Evolutionary conservation across 2,113 vertebrate genomes (phyloP), one percentile per base, ranked within the genome.

Genomic region (Bungarus multicinctus): DNA sequence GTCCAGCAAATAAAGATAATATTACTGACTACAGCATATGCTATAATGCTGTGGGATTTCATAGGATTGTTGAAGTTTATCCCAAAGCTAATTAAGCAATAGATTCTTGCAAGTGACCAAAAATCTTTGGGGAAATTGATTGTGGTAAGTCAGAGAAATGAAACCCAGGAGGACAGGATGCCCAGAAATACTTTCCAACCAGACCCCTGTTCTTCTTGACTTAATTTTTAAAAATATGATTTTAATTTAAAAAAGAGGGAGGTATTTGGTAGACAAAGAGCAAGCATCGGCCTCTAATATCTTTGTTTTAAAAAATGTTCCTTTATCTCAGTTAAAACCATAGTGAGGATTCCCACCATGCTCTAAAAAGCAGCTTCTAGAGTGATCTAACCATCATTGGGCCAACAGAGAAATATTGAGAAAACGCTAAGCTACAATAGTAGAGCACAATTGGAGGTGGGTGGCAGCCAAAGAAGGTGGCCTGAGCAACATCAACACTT

Each of bases 61-160:
- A 94, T 90, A n/a, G 89, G 94, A 95, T 90, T 2, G 2, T n/a
- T 0, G 0, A 25, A 50, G 9, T 20, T 3, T 4, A 3, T 0
- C 9, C 69, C 0, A 0, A 0, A 0, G 1, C 16, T 0, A 91
- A 91, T 0, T 93, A 95, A 52, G 34, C 0, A 0, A 0, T 94
- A 94, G 55, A 2, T 96, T 47, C 89, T 81, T 81, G 69, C 69
- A 39, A 81, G 69, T 81, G 69, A 81, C 69, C 69, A 39, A 81
- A 22, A 81, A 81, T 39, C 69, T 81, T 81, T 81, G 69, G 69
- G 69, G 69, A 81, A 81, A 39, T 39, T 69, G 30, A n/a, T 2
- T 81, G 34, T 39, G 69, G 34, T 22, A 81, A 81, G 34, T 39
- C 69, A 39, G 34, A 39, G 69, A 81, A 39, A 81, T 39, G 74